These are phyloP conservation scores for Macropis europaea DNA, from an alignment of 2,888 invertebrate genomes.

Conservation along the genomic window DNA sequence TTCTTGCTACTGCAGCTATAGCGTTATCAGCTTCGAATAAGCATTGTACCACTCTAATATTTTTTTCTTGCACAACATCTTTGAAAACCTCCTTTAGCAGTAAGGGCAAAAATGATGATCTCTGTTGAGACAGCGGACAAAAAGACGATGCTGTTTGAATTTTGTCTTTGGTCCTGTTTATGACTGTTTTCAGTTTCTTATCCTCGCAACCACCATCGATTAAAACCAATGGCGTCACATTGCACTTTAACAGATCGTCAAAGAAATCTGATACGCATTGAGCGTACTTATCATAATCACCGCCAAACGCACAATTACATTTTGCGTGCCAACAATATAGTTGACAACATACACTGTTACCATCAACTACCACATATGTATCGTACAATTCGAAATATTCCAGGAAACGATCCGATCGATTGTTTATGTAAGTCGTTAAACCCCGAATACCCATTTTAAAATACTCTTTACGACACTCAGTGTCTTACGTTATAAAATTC, in stretches of 20 bases:
- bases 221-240: conserved; percentile 87
- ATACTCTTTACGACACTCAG: not conserved
- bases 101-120: conserved; percentile 86
- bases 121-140: conserved; percentile 82
- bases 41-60: conserved; percentile 86
- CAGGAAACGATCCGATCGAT: conserved; percentile 84
- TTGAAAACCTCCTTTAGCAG: conserved; percentile 88
- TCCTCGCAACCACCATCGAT: conserved; percentile 90
- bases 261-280: conserved; percentile 85
- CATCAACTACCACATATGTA: conserved; percentile 88
- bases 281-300: conserved; percentile 91
- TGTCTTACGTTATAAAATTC: not conserved
- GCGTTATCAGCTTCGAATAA: conserved; percentile 95
- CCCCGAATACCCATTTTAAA: conserved; percentile 88
- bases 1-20: conserved; percentile 90
- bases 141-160: conserved; percentile 81
- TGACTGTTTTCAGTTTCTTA: conserved; percentile 86
- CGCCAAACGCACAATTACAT: conserved; percentile 88
- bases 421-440: conserved; percentile 89
- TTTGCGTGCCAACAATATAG: conserved; percentile 84
- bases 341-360: conserved; percentile 87
- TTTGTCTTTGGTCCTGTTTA: conserved; percentile 83
- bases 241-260: conserved; percentile 85
- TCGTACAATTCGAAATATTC: conserved; percentile 85
- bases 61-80: conserved; percentile 85